A percentile compares a stretch with the other conserved stretches of the same genome.
phyloP scores from a whole-genome alignment of 2,888 invertebrate genomes.

The Suillia variegata region DNA sequence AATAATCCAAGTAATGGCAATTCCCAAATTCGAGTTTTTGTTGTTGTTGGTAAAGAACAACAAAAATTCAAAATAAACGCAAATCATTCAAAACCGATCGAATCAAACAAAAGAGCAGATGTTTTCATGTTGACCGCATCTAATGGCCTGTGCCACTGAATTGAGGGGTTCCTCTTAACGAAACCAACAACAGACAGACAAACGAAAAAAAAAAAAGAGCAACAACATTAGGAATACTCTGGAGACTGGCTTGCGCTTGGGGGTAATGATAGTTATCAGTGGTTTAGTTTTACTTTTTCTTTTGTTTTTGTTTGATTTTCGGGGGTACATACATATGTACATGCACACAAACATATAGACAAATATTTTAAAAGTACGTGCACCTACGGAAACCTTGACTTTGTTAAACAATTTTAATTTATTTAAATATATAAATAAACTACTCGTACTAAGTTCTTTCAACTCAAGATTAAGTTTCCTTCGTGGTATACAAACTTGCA shows the following conservation, averaged over 20 bases:
- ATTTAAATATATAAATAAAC: no score
- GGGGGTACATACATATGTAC: no score
- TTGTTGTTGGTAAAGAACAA: no score
- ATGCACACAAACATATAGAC: no score
- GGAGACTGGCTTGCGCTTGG: conserved; percentile 19
- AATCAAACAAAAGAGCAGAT: conserved; percentile 42
- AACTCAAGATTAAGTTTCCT: no score
- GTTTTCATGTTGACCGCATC: conserved; percentile 56
- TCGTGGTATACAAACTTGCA: no score
- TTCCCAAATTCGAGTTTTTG: no score
- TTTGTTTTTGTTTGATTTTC: no score
- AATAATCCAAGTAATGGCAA: no score
- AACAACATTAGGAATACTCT: conserved; percentile 22
- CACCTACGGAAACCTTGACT: background rate
- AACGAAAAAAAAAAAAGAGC: conserved; percentile 17
- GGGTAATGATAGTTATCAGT: conserved; percentile 53
- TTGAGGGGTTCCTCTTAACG: conserved; percentile 22
- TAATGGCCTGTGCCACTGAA: conserved; percentile 59
- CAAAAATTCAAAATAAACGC: no score
- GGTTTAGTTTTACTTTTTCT: conserved; percentile 8
- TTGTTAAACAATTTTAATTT: no score
- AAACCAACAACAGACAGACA: background rate
- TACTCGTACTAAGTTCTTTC: background rate
- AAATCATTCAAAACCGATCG: conserved; percentile 7
- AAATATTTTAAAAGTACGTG: no score